These are phyloP conservation scores for Geotrupes spiniger DNA, from an alignment of 2,888 invertebrate genomes.

Conservation along the genomic window DNA sequence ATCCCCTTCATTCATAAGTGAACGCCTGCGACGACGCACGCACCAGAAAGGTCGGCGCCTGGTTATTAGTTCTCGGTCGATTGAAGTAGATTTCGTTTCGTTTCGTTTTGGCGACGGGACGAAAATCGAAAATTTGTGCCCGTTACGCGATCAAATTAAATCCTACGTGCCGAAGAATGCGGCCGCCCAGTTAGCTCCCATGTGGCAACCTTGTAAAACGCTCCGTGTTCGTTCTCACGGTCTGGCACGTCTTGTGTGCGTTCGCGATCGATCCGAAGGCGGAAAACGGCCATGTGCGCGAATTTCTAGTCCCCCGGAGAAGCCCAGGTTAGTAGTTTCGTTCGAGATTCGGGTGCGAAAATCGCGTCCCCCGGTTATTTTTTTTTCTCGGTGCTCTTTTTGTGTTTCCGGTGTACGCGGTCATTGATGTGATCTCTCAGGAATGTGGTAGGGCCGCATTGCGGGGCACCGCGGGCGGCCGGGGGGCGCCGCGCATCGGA, in stretches of 20 bases:
- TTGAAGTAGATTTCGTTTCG: too few species aligned
- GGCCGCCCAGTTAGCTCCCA: constrained; percentile 13
- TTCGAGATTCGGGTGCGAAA: not conserved
- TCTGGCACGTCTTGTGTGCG: not conserved
- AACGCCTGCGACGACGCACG: not conserved
- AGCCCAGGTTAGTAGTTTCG: not conserved
- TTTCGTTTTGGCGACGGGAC: too few species aligned
- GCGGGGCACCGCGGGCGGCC: constrained; percentile 30
- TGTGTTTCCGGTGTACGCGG: constrained; percentile 48
- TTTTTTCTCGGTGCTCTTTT: constrained; percentile 31
- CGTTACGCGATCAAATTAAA: too few species aligned
- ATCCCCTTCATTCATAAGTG: constrained; percentile 15
- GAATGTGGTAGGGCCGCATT: constrained; percentile 51
- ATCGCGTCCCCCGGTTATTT: constrained; percentile 19
- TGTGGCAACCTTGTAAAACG: constrained; percentile 16
- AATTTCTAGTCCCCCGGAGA: too few species aligned
- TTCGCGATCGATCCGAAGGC: too few species aligned
- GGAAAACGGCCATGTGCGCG: too few species aligned
- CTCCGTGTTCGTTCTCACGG: constrained; percentile 6
- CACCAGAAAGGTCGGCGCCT: too few species aligned
- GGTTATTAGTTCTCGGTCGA: too few species aligned
- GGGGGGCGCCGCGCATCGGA: constrained; percentile 43
- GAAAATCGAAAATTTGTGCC: too few species aligned
- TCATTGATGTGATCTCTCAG: constrained; percentile 53
- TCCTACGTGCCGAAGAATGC: too few species aligned